A percentile compares a stretch with the other conserved stretches of the same genome.
These are phyloP conservation scores for Drosophila elegans DNA, from an alignment of 1,140 invertebrate species.

Conservation along the genomic window DNA sequence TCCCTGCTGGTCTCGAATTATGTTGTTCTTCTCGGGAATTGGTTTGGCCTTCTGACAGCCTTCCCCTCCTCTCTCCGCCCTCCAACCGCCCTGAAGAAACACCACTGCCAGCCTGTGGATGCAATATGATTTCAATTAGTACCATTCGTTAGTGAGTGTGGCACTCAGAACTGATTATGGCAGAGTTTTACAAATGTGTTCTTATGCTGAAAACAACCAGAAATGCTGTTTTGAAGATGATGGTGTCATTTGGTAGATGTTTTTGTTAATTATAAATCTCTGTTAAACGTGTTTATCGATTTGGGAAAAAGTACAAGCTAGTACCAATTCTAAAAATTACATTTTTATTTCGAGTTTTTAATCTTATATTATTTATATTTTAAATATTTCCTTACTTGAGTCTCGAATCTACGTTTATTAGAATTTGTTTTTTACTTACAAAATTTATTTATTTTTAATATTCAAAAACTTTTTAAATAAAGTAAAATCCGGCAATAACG, in stretches of 20 bases:
- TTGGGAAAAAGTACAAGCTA: too few species aligned
- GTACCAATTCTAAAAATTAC: background rate
- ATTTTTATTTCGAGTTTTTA: too few species aligned
- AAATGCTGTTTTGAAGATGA: background rate
- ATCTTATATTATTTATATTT: too few species aligned
- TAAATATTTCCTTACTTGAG: too few species aligned
- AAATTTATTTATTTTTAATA: too few species aligned
- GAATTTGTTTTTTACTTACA: too few species aligned
- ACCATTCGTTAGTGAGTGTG: conserved; percentile 24
- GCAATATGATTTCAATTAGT: conserved; percentile 73
- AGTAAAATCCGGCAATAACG: too few species aligned
- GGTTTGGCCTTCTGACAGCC: conserved; percentile 45
- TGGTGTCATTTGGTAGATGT: background rate
- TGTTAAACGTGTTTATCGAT: background rate
- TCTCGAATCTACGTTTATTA: too few species aligned
- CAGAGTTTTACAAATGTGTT: conserved; percentile 8
- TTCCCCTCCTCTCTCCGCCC: background rate
- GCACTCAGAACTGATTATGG: conserved; percentile 17
- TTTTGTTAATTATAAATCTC: background rate
- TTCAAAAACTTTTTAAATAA: too few species aligned
- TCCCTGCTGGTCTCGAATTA: conserved; percentile 52
- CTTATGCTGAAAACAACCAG: background rate
- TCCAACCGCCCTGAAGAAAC: background rate
- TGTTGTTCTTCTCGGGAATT: conserved; percentile 68
- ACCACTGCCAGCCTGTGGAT: conserved; percentile 1